Conservation (phyloP, 2,888 invertebrate genomes). For the Epinotia ramella region DNA sequence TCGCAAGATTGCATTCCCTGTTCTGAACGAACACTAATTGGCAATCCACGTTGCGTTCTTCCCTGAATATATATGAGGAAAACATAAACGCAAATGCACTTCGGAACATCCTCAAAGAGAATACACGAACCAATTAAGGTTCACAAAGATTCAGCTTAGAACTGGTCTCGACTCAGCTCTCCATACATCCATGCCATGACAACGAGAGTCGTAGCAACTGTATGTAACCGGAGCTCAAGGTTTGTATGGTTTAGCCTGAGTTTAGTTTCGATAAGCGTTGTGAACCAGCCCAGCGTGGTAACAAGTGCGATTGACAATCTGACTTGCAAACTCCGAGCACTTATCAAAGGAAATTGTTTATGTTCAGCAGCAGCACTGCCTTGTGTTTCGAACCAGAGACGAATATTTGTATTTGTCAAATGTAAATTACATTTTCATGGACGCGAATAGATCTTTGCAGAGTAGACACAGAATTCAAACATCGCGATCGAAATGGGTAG, state of each 20-base stretch:
- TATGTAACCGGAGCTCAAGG: not conserved
- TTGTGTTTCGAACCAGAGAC: not conserved
- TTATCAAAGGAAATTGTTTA: slow-evolving; percentile 8
- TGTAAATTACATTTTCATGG: too few species aligned
- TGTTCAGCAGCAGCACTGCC: not conserved
- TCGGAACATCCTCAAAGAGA: slow-evolving; percentile 13
- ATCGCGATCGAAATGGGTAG: too few species aligned
- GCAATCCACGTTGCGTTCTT: not conserved
- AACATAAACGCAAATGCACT: not conserved
- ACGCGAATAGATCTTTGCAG: too few species aligned
- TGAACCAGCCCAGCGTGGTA: not conserved
- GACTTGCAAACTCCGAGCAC: not conserved
- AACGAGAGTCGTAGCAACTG: not conserved
- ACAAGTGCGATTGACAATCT: slow-evolving; percentile 2
- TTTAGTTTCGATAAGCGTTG: not conserved
- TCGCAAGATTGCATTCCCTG: too few species aligned
- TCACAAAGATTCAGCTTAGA: not conserved
- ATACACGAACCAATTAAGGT: slow-evolving; percentile 3
- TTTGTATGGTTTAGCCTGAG: not conserved
- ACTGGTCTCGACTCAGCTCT: not conserved
- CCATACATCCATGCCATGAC: not conserved
- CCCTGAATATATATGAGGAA: not conserved
- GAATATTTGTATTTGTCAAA: not conserved
- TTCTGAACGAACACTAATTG: not conserved
- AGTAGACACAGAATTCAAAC: too few species aligned